Evolutionary conservation across 1,140 invertebrate genomes (phyloP).

Genomic region (Aphaenogaster floridana): DNA sequence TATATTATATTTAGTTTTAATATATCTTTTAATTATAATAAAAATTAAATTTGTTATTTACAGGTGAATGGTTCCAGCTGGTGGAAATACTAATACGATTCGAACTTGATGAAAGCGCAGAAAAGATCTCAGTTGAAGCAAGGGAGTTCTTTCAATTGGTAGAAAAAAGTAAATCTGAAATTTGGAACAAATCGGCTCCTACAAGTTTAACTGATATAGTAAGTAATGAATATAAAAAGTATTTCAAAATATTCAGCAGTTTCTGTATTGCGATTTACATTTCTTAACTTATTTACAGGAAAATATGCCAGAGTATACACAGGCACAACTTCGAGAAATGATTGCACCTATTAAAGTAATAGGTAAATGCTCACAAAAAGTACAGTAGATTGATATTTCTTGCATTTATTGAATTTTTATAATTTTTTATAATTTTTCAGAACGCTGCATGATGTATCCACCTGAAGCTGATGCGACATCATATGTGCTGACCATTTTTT

Average conservation of each 20-base stretch:
- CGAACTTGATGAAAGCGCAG: constrained; percentile 77
- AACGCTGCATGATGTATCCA: constrained; percentile 77
- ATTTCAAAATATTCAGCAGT: neutral
- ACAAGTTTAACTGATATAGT: constrained; percentile 64
- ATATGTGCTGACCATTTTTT: constrained; percentile 79
- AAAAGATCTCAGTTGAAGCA: constrained; percentile 76
- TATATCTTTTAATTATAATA: neutral
- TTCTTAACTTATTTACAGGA: constrained; percentile 66
- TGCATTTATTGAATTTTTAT: constrained; percentile 4
- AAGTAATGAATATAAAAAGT: constrained; percentile 1
- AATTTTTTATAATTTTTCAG: constrained; percentile 79
- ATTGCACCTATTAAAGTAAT: constrained; percentile 74
- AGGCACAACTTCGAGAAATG: constrained; percentile 32
- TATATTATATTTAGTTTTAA: neutral
- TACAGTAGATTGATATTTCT: neutral
- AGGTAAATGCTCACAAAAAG: constrained; percentile 67
- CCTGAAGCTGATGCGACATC: constrained; percentile 73
- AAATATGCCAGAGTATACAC: neutral
- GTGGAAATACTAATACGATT: constrained; percentile 79
- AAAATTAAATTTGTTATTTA: constrained; percentile 52
- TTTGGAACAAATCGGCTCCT: constrained; percentile 78
- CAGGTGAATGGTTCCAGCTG: constrained; percentile 78
- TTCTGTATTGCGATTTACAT: constrained; percentile 38
- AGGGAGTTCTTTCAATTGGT: constrained; percentile 76
- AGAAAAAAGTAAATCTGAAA: constrained; percentile 79